Evolutionary conservation across 2,797 vertebrate species (phyloP), one percentile per base, ranked within the genome.

Genomic region (Otolemur crassicaudatus): DNA sequence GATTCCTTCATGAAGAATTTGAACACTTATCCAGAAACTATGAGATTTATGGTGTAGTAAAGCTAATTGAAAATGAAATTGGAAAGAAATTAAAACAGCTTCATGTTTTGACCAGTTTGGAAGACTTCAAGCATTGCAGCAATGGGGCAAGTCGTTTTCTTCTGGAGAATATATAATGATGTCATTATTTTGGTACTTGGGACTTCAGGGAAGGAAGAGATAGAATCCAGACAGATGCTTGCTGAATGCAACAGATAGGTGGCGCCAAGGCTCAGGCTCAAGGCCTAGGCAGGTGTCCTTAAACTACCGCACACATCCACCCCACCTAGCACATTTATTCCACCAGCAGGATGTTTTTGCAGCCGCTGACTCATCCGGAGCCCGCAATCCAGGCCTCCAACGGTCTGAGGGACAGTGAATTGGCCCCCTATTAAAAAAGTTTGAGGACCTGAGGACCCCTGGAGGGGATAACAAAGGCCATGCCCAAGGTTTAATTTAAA

Each of bases 171-270:
- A 97, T 92, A 97, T 97, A 97, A 97, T 98, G 98, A 98, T 98
- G 97, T 98, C 98, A 98, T 98, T 98, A 98, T 98, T 98, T 98
- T 98, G 97, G 97, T 98, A 98, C 97, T 98, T 85, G 43, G 76
- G 95, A 98, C 83, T 98, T 97, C 89, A 95, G 95, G 95, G 97
- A 97, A 81, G 25, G 60, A 85, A 80, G 91, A 97, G 97, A 90
- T 60, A 60, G 73, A 98, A 93, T n/a, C 97, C 90, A 98, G 93
- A 97, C 97, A 98, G 96, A 96, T 90, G 79, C 69, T 95, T 97
- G 95, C 87, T 96, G 90, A 94, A 95, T 86, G 73, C 94, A 97
- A 93, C 94, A 89, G 80, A 97, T 95, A 97, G 85, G 94, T 97
- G 95, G 69, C 29, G 31, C 94, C 97, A 93, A 90, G 91, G 67